A percentile compares a stretch with the other conserved stretches of the same genome.
Evolutionary conservation across 1,140 invertebrate species (phyloP).

Genomic region (Vanessa atalanta): DNA sequence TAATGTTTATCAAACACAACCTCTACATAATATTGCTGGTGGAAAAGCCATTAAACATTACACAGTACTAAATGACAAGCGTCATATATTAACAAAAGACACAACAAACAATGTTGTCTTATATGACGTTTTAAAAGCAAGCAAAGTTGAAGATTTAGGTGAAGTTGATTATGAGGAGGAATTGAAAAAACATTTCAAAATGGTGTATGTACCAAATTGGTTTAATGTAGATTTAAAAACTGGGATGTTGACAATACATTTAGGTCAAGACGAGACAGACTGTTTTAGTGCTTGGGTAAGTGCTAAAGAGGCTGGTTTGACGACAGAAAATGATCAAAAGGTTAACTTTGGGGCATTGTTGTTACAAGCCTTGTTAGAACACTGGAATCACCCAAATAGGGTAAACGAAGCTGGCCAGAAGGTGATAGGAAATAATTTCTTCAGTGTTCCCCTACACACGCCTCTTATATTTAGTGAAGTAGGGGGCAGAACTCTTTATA

Average conservation of each 20-base stretch:
- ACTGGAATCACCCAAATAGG: slow-evolving; percentile 90
- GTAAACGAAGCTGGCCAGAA: slow-evolving; percentile 84
- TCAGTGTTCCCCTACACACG: slow-evolving; percentile 96
- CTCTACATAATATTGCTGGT: slow-evolving; percentile 84
- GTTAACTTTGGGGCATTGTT: slow-evolving; percentile 98
- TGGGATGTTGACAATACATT: slow-evolving; percentile 98
- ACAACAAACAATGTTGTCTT: slow-evolving; percentile 97
- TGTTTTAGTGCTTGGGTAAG: slow-evolving; percentile 99
- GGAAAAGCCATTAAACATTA: slow-evolving; percentile 96
- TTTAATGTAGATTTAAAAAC: slow-evolving; percentile 99
- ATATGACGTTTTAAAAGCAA: slow-evolving; percentile 97
- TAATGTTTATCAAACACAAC: slow-evolving; percentile 76
- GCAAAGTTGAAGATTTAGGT: slow-evolving; percentile 95
- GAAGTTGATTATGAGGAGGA: slow-evolving; percentile 97
- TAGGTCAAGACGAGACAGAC: slow-evolving; percentile 98
- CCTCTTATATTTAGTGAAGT: slow-evolving; percentile 99
- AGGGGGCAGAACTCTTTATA: slow-evolving; percentile 94
- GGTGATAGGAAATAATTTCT: slow-evolving; percentile 90
- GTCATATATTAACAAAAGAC: slow-evolving; percentile 98
- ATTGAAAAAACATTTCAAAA: slow-evolving; percentile 94
- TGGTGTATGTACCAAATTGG: slow-evolving; percentile 99
- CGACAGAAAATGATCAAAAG: slow-evolving; percentile 92
- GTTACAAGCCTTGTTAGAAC: slow-evolving; percentile 96
- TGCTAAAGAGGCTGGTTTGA: slow-evolving; percentile 95
- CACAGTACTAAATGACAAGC: slow-evolving; percentile 96